A percentile compares a stretch with the other conserved stretches of the same genome.
Evolutionary conservation across 2,888 invertebrate genomes (phyloP).

Genomic region (Lasioglossum leucozonium): DNA sequence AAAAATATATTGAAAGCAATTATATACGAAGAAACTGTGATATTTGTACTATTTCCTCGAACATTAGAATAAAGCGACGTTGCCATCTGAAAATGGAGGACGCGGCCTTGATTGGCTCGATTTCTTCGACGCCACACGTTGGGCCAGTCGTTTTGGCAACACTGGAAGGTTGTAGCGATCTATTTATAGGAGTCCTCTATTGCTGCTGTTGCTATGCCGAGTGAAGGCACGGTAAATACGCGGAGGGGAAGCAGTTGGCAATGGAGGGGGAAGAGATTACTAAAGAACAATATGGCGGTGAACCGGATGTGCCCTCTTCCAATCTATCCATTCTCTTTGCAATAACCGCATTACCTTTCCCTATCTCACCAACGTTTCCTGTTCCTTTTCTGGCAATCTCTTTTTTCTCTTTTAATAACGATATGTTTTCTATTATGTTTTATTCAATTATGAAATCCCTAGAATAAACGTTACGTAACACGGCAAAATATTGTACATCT

Average conservation of each 20-base stretch:
- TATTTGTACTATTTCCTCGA: not conserved
- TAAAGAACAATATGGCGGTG: slow-evolving; percentile 71
- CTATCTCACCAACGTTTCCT: slow-evolving; percentile 30
- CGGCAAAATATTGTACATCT: slow-evolving; percentile 23
- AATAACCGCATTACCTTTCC: slow-evolving; percentile 57
- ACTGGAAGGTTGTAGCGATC: slow-evolving; percentile 74
- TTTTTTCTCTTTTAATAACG: slow-evolving; percentile 11
- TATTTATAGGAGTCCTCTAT: slow-evolving; percentile 80
- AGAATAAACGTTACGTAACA: slow-evolving; percentile 54
- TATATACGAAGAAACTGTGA: not conserved
- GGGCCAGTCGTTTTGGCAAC: slow-evolving; percentile 81
- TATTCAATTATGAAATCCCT: slow-evolving; percentile 48
- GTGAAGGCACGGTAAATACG: slow-evolving; percentile 50
- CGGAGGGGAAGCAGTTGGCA: slow-evolving; percentile 42
- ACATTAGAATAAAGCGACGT: slow-evolving; percentile 67
- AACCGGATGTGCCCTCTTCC: slow-evolving; percentile 68
- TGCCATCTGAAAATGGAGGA: slow-evolving; percentile 67
- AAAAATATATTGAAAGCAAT: not conserved
- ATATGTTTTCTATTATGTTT: slow-evolving; percentile 2
- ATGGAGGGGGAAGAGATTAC: slow-evolving; percentile 62
- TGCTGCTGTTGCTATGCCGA: slow-evolving; percentile 81
- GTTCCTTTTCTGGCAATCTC: slow-evolving; percentile 5
- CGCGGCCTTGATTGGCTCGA: slow-evolving; percentile 69
- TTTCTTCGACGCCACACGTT: slow-evolving; percentile 55
- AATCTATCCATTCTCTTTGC: slow-evolving; percentile 65